A percentile compares a stretch with the other conserved stretches of the same genome.
phyloP scores from a whole-genome alignment of 2,888 invertebrate genomes.

The Sinopyrophorus schimmeli region DNA sequence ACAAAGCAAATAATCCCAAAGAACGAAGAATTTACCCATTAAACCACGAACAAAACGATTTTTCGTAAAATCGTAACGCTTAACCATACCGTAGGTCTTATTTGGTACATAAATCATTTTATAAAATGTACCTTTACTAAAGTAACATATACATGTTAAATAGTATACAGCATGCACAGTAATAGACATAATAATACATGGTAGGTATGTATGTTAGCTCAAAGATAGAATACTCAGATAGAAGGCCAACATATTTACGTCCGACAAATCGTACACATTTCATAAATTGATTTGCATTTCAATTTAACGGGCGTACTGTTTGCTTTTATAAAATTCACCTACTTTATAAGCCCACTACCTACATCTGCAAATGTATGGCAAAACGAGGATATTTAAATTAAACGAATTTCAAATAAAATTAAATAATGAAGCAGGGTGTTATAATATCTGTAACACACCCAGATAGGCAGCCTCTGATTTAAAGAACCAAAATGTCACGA shows the following conservation, averaged over 20 bases:
- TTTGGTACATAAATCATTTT: too few relatives aligned
- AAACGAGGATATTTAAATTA: constrained; percentile 40
- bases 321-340: constrained; percentile 17
- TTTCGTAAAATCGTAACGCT: too few relatives aligned
- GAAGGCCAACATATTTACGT: constrained; percentile 54
- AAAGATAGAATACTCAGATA: constrained; percentile 53
- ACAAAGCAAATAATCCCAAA: too few relatives aligned
- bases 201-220: constrained; percentile 51
- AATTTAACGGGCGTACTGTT: constrained; percentile 26
- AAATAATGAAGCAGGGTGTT: constrained; percentile 42
- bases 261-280: constrained; percentile 12
- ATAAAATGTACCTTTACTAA: constrained; percentile 19
- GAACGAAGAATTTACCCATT: too few relatives aligned
- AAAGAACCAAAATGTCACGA: constrained; percentile 50
- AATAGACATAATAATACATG: constrained; percentile 38
- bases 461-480: constrained; percentile 52
- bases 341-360: constrained; percentile 24
- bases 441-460: too few relatives aligned
- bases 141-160: constrained; percentile 28
- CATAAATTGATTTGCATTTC: too few relatives aligned
- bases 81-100: too few relatives aligned
- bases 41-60: too few relatives aligned
- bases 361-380: constrained; percentile 51
- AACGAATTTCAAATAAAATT: constrained; percentile 31
- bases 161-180: constrained; percentile 52